These are phyloP conservation scores for Erithacus rubecula DNA, from an alignment of 2,797 vertebrate species.

Conservation along the genomic window DNA sequence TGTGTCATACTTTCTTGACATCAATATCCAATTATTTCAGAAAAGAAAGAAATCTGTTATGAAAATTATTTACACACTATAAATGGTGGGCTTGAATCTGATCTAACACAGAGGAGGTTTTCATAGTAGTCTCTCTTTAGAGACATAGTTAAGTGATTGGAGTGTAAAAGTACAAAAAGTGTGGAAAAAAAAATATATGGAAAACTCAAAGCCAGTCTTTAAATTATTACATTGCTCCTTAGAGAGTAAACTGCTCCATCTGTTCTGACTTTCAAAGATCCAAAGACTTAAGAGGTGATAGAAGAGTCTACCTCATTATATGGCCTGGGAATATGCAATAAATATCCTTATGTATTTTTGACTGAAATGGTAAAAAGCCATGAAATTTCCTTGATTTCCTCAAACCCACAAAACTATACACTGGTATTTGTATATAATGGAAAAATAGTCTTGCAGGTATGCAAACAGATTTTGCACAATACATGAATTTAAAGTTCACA, in stretches of 20 bases:
- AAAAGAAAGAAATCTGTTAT: neutral
- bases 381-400: neutral
- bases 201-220: neutral
- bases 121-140: neutral
- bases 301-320: neutral
- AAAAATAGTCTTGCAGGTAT: neutral
- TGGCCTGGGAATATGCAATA: neutral
- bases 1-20: neutral
- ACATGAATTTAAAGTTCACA: neutral
- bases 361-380: neutral
- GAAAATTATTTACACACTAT: neutral
- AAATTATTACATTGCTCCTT: neutral
- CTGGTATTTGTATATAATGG: neutral
- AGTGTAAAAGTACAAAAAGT: neutral
- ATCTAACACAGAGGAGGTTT: neutral
- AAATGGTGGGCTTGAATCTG: neutral
- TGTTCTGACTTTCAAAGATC: neutral
- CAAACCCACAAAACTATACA: neutral
- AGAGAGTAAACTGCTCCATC: neutral
- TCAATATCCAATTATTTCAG: neutral
- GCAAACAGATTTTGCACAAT: neutral
- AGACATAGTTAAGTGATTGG: neutral
- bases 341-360: neutral
- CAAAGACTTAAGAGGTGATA: neutral
- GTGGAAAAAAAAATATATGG: neutral